Conservation (phyloP, 2,888 invertebrate genomes). For the Stictocephala bisonia region DNA sequence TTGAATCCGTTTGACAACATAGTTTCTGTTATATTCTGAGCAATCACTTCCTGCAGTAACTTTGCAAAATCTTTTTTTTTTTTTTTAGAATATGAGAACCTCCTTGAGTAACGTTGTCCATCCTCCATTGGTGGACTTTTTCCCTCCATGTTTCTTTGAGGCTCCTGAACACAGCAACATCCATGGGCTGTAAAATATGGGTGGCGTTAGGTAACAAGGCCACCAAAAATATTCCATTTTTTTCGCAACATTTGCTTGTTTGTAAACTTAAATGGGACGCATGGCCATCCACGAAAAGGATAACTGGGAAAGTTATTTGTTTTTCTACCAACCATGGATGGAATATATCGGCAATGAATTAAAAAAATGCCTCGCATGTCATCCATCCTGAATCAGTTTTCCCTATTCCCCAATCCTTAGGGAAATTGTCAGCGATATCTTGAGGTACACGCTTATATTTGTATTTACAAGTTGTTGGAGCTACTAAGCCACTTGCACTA, state of each 20-base stretch:
- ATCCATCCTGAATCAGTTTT: conserved; percentile 65
- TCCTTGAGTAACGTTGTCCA: too few relatives aligned
- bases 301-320: conserved; percentile 61
- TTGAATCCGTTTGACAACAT: conserved; percentile 58
- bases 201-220: conserved; percentile 55
- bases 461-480: conserved; percentile 52
- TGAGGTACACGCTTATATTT: conserved; percentile 53
- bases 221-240: conserved; percentile 52
- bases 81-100: too few relatives aligned
- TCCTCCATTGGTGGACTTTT: conserved; percentile 50
- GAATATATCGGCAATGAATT: conserved; percentile 63
- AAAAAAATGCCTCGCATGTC: conserved; percentile 63
- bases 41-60: conserved; percentile 57
- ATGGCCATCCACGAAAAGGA: conserved; percentile 64
- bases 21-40: conserved; percentile 49
- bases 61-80: conserved; percentile 59
- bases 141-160: conserved; percentile 53
- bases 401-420: conserved; percentile 62
- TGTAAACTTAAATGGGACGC: conserved; percentile 60
- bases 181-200: conserved; percentile 56
- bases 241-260: conserved; percentile 51
- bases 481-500: conserved; percentile 10
- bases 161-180: conserved; percentile 54
- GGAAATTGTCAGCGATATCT: conserved; percentile 52
- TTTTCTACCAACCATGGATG: conserved; percentile 62